phyloP scores from a whole-genome alignment of 1,140 invertebrate genomes.

The Camponotus floridanus region DNA sequence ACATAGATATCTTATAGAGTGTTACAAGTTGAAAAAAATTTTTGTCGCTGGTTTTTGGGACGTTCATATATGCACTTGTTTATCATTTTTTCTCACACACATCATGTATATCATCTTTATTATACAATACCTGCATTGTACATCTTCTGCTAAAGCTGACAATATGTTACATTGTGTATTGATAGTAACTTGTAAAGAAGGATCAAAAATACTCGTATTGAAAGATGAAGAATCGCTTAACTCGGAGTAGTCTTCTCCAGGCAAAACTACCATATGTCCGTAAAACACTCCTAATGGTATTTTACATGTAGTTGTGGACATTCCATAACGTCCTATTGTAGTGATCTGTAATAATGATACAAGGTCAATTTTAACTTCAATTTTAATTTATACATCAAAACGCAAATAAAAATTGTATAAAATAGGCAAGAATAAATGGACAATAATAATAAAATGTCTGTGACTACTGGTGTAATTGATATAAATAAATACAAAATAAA shows the following conservation, averaged over 20 bases:
- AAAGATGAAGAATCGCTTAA: constrained; percentile 80
- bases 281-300: constrained; percentile 97
- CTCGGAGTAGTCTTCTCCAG: constrained; percentile 89
- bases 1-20: too few species aligned
- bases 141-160: constrained; percentile 90
- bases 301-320: constrained; percentile 95
- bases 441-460: too few species aligned
- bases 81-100: background rate
- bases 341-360: constrained; percentile 88
- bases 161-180: constrained; percentile 87
- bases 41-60: too few species aligned
- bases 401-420: constrained; percentile 4
- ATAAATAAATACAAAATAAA: background rate
- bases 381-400: constrained; percentile 46
- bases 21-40: too few species aligned
- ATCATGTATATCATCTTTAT: background rate
- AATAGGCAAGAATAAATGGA: background rate
- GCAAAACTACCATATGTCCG: constrained; percentile 93
- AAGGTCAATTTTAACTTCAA: constrained; percentile 42
- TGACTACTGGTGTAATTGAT: background rate
- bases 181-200: constrained; percentile 83
- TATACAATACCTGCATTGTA: constrained; percentile 89
- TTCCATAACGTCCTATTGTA: constrained; percentile 95
- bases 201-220: constrained; percentile 79
- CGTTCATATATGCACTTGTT: background rate